These are phyloP conservation scores for Botia almorhae DNA, from an alignment of 2,797 vertebrate species.

Conservation along the genomic window DNA sequence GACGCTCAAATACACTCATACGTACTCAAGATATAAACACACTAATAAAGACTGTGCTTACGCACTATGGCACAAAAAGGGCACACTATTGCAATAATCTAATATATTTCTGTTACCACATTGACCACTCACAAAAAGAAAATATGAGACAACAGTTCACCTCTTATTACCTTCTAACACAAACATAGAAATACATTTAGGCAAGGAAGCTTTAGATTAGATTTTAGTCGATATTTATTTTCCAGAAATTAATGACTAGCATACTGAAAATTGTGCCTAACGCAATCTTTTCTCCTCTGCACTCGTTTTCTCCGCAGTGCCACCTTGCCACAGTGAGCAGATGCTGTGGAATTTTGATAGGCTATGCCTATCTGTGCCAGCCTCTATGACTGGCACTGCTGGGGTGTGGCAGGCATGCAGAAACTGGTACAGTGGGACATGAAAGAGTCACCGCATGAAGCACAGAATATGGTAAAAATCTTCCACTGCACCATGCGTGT, in stretches of 20 bases:
- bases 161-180: too few species aligned
- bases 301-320: slow-evolving; percentile 35
- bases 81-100: too few species aligned
- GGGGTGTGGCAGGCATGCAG: slow-evolving; percentile 78
- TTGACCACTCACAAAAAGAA: too few species aligned
- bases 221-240: not conserved
- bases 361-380: slow-evolving; percentile 83
- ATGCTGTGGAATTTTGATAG: slow-evolving; percentile 92
- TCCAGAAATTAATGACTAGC: not conserved
- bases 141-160: too few species aligned
- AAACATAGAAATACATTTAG: too few species aligned
- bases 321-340: slow-evolving; percentile 77
- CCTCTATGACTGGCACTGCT: slow-evolving; percentile 76
- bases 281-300: slow-evolving; percentile 35
- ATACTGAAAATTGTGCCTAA: not conserved
- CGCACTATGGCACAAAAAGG: too few species aligned
- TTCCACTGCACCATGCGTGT: not conserved
- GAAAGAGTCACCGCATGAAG: slow-evolving; percentile 48
- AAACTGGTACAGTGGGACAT: slow-evolving; percentile 68
- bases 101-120: too few species aligned
- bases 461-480: slow-evolving; percentile 53
- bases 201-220: too few species aligned
- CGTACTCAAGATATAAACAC: too few species aligned
- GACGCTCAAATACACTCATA: slow-evolving; percentile 4
- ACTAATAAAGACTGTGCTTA: too few species aligned